Conservation (phyloP, 2,888 invertebrate species). For the Drosophila parthenogenetica region DNA sequence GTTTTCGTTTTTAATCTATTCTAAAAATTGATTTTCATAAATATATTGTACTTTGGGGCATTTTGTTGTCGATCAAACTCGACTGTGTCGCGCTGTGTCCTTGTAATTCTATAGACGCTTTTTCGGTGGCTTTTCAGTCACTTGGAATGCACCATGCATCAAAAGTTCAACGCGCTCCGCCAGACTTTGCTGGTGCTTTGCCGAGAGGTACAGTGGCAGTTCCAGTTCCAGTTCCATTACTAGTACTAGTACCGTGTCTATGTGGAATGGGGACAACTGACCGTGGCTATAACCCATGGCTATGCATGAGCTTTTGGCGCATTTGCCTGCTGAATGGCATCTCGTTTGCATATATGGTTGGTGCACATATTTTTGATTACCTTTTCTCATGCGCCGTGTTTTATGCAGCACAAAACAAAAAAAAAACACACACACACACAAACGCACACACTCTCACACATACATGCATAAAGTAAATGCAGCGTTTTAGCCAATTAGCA, state of each 20-base stretch:
- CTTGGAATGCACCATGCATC: slow-evolving; percentile 63
- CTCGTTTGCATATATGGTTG: slow-evolving; percentile 49
- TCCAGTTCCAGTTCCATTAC: neutral
- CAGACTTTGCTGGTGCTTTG: slow-evolving; percentile 33
- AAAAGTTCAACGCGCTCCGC: slow-evolving; percentile 69
- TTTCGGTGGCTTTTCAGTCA: slow-evolving; percentile 59
- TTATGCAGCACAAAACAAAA: slow-evolving; percentile 58
- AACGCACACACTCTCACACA: neutral
- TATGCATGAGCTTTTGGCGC: slow-evolving; percentile 30
- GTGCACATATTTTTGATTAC: slow-evolving; percentile 55
- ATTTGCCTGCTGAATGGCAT: slow-evolving; percentile 21
- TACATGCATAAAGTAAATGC: slow-evolving; percentile 11
- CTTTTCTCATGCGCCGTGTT: slow-evolving; percentile 46
- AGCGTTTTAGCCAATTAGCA: slow-evolving; percentile 70
- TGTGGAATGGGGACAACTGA: slow-evolving; percentile 1
- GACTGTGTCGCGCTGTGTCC: neutral
- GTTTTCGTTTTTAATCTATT: no score
- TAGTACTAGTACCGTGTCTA: neutral
- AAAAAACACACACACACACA: slow-evolving; percentile 14
- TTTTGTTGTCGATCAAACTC: neutral
- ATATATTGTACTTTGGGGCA: no score
- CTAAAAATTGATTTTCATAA: no score
- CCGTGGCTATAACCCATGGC: slow-evolving; percentile 1
- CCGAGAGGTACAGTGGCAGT: neutral
- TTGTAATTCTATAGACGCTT: slow-evolving; percentile 13